Evolutionary conservation across 2,888 invertebrate species (phyloP).

Genomic region (Amphipyra berbera): DNA sequence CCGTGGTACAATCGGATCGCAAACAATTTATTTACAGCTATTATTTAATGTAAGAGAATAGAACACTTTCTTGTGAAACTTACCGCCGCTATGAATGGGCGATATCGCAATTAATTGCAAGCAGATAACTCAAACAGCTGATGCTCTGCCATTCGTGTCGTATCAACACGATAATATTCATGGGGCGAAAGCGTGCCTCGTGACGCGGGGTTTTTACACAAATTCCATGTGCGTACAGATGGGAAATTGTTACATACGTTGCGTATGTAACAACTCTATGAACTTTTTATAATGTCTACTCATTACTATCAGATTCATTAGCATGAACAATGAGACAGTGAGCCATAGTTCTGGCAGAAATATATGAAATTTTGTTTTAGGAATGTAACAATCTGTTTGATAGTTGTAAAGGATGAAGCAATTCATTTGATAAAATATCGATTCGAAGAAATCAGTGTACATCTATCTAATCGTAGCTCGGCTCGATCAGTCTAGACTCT

Average conservation of each 20-base stretch:
- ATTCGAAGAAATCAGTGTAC: constrained; percentile 55
- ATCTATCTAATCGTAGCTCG: constrained; percentile 51
- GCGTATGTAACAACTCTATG: constrained; percentile 28
- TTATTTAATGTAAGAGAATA: constrained; percentile 53
- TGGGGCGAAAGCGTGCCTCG: constrained; percentile 80
- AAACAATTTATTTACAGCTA: constrained; percentile 14
- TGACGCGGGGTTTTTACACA: constrained; percentile 63
- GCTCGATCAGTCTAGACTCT: constrained; percentile 63
- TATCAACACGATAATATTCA: constrained; percentile 76
- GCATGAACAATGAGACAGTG: constrained; percentile 10
- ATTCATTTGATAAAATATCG: constrained; percentile 42
- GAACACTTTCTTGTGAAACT: constrained; percentile 72
- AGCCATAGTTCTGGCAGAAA: not conserved
- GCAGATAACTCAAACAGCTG: constrained; percentile 83
- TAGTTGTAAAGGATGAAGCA: constrained; percentile 21
- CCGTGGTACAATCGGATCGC: not conserved
- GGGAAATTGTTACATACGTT: constrained; percentile 47
- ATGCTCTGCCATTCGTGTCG: constrained; percentile 81
- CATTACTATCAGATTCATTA: constrained; percentile 22
- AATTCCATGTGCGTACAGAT: constrained; percentile 53
- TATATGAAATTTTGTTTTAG: not conserved
- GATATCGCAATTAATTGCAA: constrained; percentile 78
- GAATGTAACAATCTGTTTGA: no score
- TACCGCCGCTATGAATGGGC: constrained; percentile 74
- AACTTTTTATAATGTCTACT: constrained; percentile 43